phyloP scores from a whole-genome alignment of 2,888 invertebrate genomes.

The Eupithecia tripunctaria region DNA sequence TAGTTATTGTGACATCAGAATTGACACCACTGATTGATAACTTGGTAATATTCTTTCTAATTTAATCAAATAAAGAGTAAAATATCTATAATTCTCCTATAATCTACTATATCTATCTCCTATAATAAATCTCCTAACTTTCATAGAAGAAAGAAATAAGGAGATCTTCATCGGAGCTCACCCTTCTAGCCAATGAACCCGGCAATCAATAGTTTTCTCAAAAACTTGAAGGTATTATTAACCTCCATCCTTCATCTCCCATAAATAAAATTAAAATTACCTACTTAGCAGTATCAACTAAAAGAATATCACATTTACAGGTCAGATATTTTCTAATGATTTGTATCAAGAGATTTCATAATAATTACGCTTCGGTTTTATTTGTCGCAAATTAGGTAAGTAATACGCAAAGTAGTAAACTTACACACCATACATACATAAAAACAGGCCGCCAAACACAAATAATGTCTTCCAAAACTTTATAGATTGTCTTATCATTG shows the following conservation, averaged over 20 bases:
- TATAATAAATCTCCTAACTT: too few species aligned
- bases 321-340: not conserved
- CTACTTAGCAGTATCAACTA: not conserved
- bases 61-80: not conserved
- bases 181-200: not conserved
- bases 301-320: not conserved
- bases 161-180: not conserved
- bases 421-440: conserved; percentile 64
- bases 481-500: conserved; percentile 77
- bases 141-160: too few species aligned
- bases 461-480: conserved; percentile 77
- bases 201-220: not conserved
- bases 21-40: too few species aligned
- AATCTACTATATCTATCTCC: too few species aligned
- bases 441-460: conserved; percentile 63
- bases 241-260: too few species aligned
- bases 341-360: not conserved
- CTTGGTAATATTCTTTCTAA: not conserved
- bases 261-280: not conserved
- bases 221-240: not conserved
- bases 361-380: not conserved
- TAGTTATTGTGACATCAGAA: too few species aligned
- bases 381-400: conserved; percentile 1
- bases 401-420: conserved; percentile 27
- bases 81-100: too few species aligned